Evolutionary conservation across 2,797 vertebrate genomes (phyloP).

Genomic region (Anableps anableps): DNA sequence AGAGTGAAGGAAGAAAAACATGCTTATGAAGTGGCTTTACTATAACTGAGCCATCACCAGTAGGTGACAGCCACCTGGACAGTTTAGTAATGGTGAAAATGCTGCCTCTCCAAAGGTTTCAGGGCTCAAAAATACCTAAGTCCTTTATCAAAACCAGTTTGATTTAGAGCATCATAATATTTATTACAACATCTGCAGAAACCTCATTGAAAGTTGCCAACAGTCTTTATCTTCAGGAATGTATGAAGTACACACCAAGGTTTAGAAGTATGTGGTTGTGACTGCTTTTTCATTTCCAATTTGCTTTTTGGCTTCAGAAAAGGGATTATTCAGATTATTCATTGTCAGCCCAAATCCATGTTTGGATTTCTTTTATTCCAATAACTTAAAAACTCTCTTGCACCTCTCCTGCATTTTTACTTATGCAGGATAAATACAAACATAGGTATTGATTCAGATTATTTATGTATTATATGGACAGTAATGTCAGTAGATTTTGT

Average conservation of each 20-base stretch:
- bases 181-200: constrained; percentile 12
- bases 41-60: constrained; percentile 58
- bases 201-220: neutral
- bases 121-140: constrained; percentile 29
- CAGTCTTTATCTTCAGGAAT: neutral
- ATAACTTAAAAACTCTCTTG: neutral
- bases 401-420: neutral
- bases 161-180: constrained; percentile 13
- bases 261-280: neutral
- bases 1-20: constrained; percentile 32
- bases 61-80: constrained; percentile 70
- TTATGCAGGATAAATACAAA: neutral
- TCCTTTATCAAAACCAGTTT: constrained; percentile 45
- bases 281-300: neutral
- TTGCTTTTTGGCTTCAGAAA: neutral
- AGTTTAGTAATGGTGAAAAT: constrained; percentile 59
- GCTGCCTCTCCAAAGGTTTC: constrained; percentile 52
- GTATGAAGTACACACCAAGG: neutral
- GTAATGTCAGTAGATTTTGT: neutral
- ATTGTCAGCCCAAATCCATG: neutral
- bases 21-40: constrained; percentile 36
- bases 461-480: neutral
- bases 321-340: neutral
- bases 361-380: neutral
- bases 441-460: neutral